A percentile compares a stretch with the other conserved stretches of the same genome.
Evolutionary conservation across 2,113 vertebrate genomes (phyloP).

Genomic region (Oryctolagus cuniculus): mOryCun1.1 NC_091432.1:56153001-56153500

Average conservation of each 20-base stretch:
- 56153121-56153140: no score
- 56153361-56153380: background rate
- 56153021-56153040: constrained; percentile 36
- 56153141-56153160: no score
- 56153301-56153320: constrained; percentile 37
- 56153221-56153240: no score
- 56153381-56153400: background rate
- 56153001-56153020: background rate
- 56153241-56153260: constrained; percentile 22
- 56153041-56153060: constrained; percentile 54
- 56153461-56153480: constrained; percentile 41
- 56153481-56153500: background rate
- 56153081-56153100: no score
- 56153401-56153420: background rate
- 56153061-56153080: background rate
- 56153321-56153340: constrained; percentile 23
- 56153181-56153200: no score
- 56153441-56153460: background rate
- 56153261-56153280: constrained; percentile 17
- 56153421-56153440: constrained; percentile 5
- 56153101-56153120: no score
- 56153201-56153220: no score
- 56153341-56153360: constrained; percentile 28
- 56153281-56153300: constrained; percentile 58
- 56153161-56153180: no score